A percentile compares a stretch with the other conserved stretches of the same genome.
phyloP scores from a whole-genome alignment of 2,113 vertebrate genomes.

The Zapus hudsonius region DNA sequence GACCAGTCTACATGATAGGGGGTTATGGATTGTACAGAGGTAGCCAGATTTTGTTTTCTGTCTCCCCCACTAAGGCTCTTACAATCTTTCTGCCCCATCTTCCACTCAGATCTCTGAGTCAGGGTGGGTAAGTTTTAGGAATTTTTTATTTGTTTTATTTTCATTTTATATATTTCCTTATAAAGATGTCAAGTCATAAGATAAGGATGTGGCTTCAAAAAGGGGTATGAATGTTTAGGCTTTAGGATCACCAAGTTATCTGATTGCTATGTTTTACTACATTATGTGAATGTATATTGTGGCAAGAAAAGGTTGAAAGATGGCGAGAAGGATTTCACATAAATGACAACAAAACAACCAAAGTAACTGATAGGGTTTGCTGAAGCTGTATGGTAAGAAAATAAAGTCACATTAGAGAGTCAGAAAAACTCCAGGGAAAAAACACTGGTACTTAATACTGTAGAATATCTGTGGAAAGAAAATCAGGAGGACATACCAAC shows the following conservation, averaged over 20 bases:
- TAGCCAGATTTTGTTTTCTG: no score
- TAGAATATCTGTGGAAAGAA: conserved; percentile 62
- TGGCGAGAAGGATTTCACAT: background rate
- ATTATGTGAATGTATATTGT: background rate
- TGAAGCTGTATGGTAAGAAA: background rate
- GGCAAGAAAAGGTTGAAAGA: background rate
- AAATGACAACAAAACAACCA: background rate
- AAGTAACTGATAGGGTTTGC: background rate
- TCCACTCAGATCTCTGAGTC: no score
- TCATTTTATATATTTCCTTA: background rate
- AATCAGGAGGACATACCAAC: conserved; percentile 65
- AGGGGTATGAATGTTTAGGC: background rate
- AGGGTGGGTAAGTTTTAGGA: no score
- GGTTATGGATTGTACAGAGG: no score
- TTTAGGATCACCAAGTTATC: background rate
- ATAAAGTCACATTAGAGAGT: background rate
- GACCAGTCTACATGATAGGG: no score
- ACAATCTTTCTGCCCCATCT: no score
- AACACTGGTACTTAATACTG: background rate
- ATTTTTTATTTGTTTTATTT: no score
- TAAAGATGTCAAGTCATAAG: background rate
- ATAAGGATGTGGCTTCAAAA: background rate
- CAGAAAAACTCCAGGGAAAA: conserved; percentile 47
- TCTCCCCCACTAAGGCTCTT: no score
- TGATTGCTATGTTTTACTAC: background rate